Conservation (phyloP, 2,888 invertebrate genomes). For the Diadegma fenestrale region DNA sequence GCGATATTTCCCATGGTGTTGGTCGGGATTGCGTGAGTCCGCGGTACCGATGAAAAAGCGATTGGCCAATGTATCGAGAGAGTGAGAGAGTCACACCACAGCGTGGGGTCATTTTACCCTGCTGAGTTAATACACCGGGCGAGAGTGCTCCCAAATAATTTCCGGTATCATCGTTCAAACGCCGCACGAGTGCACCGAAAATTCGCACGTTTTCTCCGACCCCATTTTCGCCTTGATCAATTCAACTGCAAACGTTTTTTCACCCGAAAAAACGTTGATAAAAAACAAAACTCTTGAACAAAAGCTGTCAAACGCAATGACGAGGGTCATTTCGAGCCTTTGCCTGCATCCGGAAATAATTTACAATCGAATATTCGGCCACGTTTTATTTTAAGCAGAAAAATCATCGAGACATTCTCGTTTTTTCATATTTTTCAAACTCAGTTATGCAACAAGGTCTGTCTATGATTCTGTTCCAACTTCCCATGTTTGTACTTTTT, state of each 20-base stretch:
- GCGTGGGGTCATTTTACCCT: constrained; percentile 35
- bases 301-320: not conserved
- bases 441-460: constrained; percentile 21
- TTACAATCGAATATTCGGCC: not conserved
- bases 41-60: constrained; percentile 22
- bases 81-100: not conserved
- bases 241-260: not conserved
- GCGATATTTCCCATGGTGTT: constrained; percentile 48
- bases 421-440: not conserved
- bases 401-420: not conserved
- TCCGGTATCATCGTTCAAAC: constrained; percentile 55
- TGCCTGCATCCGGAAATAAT: not conserved
- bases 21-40: constrained; percentile 1
- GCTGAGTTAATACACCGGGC: constrained; percentile 8
- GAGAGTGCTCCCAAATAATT: constrained; percentile 53
- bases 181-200: constrained; percentile 27
- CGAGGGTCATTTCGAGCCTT: not conserved
- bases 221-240: constrained; percentile 24
- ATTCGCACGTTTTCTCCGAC: constrained; percentile 23
- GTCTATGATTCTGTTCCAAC: not conserved
- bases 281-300: not conserved
- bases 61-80: constrained; percentile 41
- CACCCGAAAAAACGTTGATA: not conserved
- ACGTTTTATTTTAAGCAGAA: not conserved
- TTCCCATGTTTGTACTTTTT: not conserved